Conservation (phyloP, 2,888 invertebrate genomes). For the Troides helena region DNA sequence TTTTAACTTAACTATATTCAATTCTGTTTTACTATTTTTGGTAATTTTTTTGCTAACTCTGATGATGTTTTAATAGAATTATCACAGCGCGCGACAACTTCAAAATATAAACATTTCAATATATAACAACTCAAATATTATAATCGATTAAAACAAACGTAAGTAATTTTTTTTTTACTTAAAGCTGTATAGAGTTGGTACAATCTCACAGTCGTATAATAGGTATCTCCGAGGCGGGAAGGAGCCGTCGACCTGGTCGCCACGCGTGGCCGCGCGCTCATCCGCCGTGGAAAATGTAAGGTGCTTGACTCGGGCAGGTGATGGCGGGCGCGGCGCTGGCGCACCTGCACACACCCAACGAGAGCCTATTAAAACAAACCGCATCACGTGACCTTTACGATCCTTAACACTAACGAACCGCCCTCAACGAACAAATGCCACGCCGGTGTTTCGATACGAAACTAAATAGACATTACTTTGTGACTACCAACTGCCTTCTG, state of each 20-base stretch:
- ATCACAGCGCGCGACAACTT: too few relatives aligned
- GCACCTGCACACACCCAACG: constrained; percentile 24
- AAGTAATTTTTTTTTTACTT: background rate
- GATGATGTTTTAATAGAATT: too few relatives aligned
- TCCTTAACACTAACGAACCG: constrained; percentile 19
- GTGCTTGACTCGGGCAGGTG: constrained; percentile 65
- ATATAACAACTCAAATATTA: background rate
- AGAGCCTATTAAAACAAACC: constrained; percentile 19
- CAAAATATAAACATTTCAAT: too few relatives aligned
- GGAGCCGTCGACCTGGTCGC: constrained; percentile 56
- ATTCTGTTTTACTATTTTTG: too few relatives aligned
- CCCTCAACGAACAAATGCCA: constrained; percentile 16
- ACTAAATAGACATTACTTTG: constrained; percentile 5
- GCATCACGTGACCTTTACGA: constrained; percentile 23
- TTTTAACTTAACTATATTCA: too few relatives aligned
- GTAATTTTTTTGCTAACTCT: too few relatives aligned
- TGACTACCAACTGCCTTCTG: background rate
- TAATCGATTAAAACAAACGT: background rate
- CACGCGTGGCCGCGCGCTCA: constrained; percentile 64
- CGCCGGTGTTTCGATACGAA: background rate
- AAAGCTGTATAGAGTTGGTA: background rate
- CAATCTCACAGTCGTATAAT: constrained; percentile 8
- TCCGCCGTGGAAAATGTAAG: constrained; percentile 61
- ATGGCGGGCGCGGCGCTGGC: constrained; percentile 25
- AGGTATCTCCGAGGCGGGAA: constrained; percentile 33